Evolutionary conservation across 1,140 invertebrate genomes (phyloP).

Genomic region (Bombus waltoni): DNA sequence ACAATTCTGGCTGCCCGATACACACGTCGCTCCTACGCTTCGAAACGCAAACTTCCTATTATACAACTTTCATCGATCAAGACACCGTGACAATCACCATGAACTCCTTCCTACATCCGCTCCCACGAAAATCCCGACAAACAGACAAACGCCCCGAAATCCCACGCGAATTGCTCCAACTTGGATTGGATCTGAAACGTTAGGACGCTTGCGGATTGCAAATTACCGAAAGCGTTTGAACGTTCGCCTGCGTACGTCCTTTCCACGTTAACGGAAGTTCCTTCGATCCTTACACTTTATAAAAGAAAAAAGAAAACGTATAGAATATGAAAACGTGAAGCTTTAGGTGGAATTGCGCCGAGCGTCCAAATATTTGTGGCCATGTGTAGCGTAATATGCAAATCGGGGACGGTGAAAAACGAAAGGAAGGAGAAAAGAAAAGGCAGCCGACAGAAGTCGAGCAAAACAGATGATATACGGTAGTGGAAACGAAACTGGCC

Average conservation of each 20-base stretch:
- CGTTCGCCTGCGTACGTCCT: no score
- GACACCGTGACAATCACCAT: not conserved
- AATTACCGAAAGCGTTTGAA: no score
- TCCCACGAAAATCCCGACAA: no score
- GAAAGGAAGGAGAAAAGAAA: not conserved
- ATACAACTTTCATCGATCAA: not conserved
- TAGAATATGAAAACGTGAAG: no score
- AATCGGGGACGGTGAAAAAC: not conserved
- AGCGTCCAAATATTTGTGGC: not conserved
- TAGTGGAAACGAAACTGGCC: conserved; percentile 38
- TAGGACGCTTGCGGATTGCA: no score
- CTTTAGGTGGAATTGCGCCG: no score
- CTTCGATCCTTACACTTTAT: no score
- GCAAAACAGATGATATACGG: conserved; percentile 52
- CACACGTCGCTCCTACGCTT: not conserved
- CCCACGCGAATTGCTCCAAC: not conserved
- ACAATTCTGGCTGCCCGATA: not conserved
- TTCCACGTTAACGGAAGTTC: no score
- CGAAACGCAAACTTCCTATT: not conserved
- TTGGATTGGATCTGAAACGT: not conserved
- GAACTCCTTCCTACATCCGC: not conserved
- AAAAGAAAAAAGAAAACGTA: no score
- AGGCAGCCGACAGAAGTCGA: conserved; percentile 28
- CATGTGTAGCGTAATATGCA: not conserved
- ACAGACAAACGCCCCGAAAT: not conserved